These are phyloP conservation scores for Nebria salina DNA, from an alignment of 2,888 invertebrate genomes.

Conservation along the genomic window DNA sequence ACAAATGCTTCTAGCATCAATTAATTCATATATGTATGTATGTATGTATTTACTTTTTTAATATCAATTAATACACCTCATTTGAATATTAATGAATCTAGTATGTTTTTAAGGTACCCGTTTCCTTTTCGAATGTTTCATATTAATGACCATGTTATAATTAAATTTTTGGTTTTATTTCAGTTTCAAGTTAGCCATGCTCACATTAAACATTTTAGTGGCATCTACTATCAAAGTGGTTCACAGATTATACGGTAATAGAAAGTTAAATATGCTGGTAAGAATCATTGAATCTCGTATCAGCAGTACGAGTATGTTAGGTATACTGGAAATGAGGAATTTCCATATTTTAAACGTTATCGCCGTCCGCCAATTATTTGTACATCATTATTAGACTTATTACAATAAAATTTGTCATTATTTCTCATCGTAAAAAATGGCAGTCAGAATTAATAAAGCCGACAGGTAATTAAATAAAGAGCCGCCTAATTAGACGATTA, in stretches of 20 bases:
- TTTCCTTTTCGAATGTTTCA: conserved; percentile 33
- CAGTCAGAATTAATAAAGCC: not conserved
- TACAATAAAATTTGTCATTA: conserved; percentile 8
- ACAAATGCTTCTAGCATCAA: not conserved
- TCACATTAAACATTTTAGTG: not conserved
- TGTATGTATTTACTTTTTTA: conserved; percentile 31
- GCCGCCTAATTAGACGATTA: conserved; percentile 24
- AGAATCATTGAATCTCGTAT: not conserved
- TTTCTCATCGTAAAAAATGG: conserved; percentile 2
- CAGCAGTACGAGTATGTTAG: too few relatives aligned
- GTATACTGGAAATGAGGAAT: not conserved
- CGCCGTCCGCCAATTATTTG: not conserved
- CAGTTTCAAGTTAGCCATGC: conserved; percentile 13
- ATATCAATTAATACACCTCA: conserved; percentile 39
- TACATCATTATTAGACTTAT: not conserved
- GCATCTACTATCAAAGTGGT: not conserved
- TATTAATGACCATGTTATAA: conserved; percentile 39
- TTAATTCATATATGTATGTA: not conserved
- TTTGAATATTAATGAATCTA: conserved; percentile 44
- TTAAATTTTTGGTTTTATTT: conserved; percentile 40
- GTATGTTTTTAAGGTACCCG: conserved; percentile 34
- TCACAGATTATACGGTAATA: too few relatives aligned
- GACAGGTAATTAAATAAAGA: conserved; percentile 18
- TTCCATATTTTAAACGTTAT: not conserved
- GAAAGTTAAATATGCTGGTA: too few relatives aligned